Conservation (phyloP, 2,113 vertebrate species). For the Rhinichthys klamathensis region DNA sequence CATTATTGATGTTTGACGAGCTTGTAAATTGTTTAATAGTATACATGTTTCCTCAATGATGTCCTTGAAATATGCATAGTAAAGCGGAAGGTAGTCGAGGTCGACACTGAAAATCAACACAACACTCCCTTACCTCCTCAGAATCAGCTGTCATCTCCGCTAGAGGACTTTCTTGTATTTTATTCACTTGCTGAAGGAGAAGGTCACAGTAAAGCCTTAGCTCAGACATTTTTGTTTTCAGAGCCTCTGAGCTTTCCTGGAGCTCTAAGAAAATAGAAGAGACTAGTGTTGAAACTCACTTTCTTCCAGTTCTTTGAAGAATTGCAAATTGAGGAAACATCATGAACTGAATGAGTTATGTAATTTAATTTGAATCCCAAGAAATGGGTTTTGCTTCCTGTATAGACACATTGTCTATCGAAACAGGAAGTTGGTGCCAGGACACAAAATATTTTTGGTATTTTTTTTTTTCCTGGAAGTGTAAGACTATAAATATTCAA, state of each 20-base stretch:
- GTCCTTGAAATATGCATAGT: background rate
- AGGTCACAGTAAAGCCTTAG: conserved; percentile 97
- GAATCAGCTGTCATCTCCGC: conserved; percentile 62
- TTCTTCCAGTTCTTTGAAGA: background rate
- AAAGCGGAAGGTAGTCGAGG: background rate
- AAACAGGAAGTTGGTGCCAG: background rate
- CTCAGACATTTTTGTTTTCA: conserved; percentile 98
- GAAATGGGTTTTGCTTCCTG: background rate
- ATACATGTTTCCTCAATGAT: background rate
- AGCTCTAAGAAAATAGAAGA: conserved; percentile 78
- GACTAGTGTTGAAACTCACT: background rate
- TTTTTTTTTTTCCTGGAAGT: background rate
- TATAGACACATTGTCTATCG: background rate
- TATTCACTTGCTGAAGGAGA: conserved; percentile 95
- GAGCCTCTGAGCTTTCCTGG: conserved; percentile 91
- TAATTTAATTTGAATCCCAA: background rate
- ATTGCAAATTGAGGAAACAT: background rate
- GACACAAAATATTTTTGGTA: background rate
- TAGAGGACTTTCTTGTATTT: conserved; percentile 75
- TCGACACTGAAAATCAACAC: conserved; percentile 15
- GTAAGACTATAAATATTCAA: background rate
- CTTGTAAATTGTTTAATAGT: background rate
- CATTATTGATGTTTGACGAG: background rate
- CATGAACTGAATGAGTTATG: background rate
- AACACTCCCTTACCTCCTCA: conserved; percentile 64